Conservation (phyloP, 2,888 invertebrate genomes). For the Hoplodrina ambigua region DNA sequence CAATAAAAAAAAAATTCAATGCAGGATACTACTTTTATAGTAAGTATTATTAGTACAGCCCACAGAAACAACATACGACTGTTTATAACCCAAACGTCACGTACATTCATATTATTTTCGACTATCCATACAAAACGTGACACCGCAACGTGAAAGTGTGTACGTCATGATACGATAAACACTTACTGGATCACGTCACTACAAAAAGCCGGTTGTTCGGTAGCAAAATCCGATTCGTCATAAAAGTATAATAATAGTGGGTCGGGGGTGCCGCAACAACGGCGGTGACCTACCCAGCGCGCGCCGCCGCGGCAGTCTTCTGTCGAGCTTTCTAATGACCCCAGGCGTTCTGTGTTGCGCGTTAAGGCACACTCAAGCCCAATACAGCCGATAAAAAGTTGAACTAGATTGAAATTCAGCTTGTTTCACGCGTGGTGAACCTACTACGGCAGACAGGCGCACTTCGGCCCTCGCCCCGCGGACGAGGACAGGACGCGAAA, state of each 20-base stretch:
- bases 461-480: conserved; percentile 69
- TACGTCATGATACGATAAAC: conserved; percentile 68
- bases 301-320: conserved; percentile 90
- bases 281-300: conserved; percentile 86
- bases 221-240: conserved; percentile 89
- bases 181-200: conserved; percentile 74
- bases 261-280: conserved; percentile 89
- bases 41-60: background rate
- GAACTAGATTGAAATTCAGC: conserved; percentile 77
- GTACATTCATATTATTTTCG: conserved; percentile 28
- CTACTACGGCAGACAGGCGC: conserved; percentile 78
- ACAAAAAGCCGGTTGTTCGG: conserved; percentile 81
- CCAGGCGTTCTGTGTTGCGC: conserved; percentile 87
- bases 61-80: background rate
- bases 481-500: conserved; percentile 73
- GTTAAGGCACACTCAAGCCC: conserved; percentile 75
- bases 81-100: conserved; percentile 6
- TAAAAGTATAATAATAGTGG: conserved; percentile 91
- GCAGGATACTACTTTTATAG: background rate
- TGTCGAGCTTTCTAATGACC: conserved; percentile 89
- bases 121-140: conserved; percentile 38
- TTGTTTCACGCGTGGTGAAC: conserved; percentile 79
- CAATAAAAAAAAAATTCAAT: too few species aligned
- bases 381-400: conserved; percentile 78
- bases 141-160: conserved; percentile 46